phyloP scores from a whole-genome alignment of 2,113 vertebrate genomes.

The Sphyrna mokarran region DNA sequence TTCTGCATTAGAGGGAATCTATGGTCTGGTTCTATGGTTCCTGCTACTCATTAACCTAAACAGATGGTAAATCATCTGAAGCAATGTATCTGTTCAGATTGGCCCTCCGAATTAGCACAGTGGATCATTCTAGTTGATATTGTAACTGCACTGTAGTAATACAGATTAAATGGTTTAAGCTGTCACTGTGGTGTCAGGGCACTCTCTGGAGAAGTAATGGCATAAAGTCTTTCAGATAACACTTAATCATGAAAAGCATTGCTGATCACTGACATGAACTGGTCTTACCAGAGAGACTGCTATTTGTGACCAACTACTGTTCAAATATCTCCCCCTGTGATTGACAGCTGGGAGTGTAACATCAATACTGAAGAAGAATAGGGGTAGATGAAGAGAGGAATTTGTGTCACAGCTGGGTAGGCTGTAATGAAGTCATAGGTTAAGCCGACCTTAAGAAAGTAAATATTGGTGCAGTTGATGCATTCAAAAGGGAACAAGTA shows the following conservation, averaged over 20 bases:
- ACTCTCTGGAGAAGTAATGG: conserved; percentile 7
- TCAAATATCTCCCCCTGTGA: neutral
- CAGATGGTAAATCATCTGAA: neutral
- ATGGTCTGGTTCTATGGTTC: too few species aligned
- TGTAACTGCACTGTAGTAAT: neutral
- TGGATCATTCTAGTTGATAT: neutral
- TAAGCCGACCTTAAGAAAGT: neutral
- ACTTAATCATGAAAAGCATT: conserved; percentile 19
- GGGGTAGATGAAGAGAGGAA: neutral
- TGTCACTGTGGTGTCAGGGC: neutral
- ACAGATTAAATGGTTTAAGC: neutral
- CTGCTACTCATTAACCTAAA: neutral
- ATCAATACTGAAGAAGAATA: neutral
- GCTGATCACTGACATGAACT: neutral
- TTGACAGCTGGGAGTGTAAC: neutral
- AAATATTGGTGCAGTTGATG: conserved; percentile 1
- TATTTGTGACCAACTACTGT: neutral
- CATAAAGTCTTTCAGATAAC: conserved; percentile 22
- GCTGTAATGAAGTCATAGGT: neutral
- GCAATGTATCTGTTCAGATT: neutral
- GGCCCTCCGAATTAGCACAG: neutral
- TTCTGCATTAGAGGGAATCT: too few species aligned
- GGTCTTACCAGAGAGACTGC: neutral
- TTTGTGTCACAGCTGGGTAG: neutral
- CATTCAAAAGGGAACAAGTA: neutral